A percentile compares a stretch with the other conserved stretches of the same genome.
Conservation (phyloP, 1,140 invertebrate genomes). For the Augochlora pura region DNA sequence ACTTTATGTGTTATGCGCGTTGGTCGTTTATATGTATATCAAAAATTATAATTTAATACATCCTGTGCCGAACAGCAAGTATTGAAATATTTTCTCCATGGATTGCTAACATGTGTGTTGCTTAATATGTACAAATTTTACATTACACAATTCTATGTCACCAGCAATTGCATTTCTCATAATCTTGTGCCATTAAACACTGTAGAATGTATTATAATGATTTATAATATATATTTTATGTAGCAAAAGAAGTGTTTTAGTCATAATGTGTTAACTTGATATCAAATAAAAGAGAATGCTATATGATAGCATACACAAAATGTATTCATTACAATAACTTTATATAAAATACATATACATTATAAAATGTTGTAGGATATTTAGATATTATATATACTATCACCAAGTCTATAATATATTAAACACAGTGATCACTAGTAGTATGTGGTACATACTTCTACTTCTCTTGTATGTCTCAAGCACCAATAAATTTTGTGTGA, state of each 20-base stretch:
- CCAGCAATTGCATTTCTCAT: conserved; percentile 11
- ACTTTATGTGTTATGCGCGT: neutral
- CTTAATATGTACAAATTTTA: conserved; percentile 14
- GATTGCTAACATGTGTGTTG: neutral
- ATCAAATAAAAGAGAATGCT: conserved; percentile 7
- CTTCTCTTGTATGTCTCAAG: neutral
- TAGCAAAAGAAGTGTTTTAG: conserved; percentile 17
- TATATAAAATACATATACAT: neutral
- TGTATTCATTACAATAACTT: conserved; percentile 14
- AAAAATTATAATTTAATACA: neutral
- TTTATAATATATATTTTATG: conserved; percentile 17
- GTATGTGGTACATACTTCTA: neutral
- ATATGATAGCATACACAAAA: neutral
- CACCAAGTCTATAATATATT: neutral
- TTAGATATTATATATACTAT: conserved; percentile 4
- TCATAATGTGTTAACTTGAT: conserved; percentile 26
- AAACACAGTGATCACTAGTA: conserved; percentile 1
- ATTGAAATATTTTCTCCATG: neutral
- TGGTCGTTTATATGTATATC: neutral
- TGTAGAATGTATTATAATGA: conserved; percentile 15
- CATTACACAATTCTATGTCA: neutral
- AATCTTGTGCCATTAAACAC: conserved; percentile 25
- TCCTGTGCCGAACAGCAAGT: neutral
- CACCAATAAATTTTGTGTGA: conserved; percentile 89
- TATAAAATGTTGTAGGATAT: neutral